Evolutionary conservation across 2,888 invertebrate genomes (phyloP).

Genomic region (Notodonta dromedarius): DNA sequence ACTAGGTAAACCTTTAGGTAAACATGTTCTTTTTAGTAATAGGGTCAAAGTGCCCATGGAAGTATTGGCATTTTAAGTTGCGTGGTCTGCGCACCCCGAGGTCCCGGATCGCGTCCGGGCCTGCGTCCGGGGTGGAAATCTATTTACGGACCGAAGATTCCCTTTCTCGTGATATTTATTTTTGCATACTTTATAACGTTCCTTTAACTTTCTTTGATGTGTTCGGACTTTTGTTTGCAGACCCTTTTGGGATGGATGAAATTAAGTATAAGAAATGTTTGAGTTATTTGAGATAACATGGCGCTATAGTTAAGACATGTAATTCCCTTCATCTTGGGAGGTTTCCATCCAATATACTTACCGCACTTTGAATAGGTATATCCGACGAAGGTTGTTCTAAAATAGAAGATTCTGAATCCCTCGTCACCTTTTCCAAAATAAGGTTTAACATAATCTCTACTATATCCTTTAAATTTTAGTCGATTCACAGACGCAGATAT

Average conservation of each 20-base stretch:
- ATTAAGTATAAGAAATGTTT: background rate
- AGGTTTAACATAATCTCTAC: too few species aligned
- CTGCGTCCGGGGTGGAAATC: constrained; percentile 25
- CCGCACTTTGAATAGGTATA: too few species aligned
- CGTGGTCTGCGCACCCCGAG: background rate
- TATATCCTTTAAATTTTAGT: too few species aligned
- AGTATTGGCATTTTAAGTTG: background rate
- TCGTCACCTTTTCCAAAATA: too few species aligned
- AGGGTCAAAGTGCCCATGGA: too few species aligned
- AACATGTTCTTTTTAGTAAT: too few species aligned
- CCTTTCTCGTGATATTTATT: constrained; percentile 28
- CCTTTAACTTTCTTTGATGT: constrained; percentile 24
- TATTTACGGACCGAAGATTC: constrained; percentile 31
- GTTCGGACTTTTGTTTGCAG: constrained; percentile 22
- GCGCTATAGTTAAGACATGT: constrained; percentile 8
- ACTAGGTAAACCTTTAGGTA: too few species aligned
- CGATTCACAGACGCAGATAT: too few species aligned
- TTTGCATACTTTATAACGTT: constrained; percentile 5
- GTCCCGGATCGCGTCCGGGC: constrained; percentile 8
- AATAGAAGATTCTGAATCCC: too few species aligned
- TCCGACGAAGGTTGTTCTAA: too few species aligned
- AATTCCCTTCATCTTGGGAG: too few species aligned
- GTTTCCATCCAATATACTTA: too few species aligned
- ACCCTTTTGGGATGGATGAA: background rate
- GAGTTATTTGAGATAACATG: constrained; percentile 6